Conservation (phyloP, 2,797 vertebrate species). For the Mormyrus proboscirostris region DNA sequence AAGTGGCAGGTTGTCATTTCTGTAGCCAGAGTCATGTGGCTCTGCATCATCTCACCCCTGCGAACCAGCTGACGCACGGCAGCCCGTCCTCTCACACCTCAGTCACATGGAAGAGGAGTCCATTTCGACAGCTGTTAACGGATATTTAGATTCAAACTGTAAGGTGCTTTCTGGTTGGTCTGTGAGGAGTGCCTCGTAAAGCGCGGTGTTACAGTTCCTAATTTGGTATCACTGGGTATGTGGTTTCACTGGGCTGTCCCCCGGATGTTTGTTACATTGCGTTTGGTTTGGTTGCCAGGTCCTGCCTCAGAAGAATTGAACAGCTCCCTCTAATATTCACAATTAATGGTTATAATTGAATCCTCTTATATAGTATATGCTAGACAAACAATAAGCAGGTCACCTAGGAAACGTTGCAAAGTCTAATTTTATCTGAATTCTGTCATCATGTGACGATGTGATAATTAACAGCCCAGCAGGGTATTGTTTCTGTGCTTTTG, state of each 20-base stretch:
- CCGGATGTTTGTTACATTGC: not conserved
- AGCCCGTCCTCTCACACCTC: not conserved
- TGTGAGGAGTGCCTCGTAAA: not conserved
- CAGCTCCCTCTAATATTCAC: not conserved
- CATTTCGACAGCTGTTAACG: not conserved
- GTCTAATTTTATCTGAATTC: not conserved
- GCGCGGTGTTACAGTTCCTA: not conserved
- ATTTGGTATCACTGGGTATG: constrained; percentile 15
- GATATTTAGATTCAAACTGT: not conserved
- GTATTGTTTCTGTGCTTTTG: not conserved
- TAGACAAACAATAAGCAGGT: not conserved
- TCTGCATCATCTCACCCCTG: not conserved
- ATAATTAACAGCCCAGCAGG: not conserved
- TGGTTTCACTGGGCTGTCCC: not conserved
- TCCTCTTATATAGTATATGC: not conserved
- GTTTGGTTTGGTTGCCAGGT: not conserved
- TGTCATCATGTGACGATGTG: not conserved
- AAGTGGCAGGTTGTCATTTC: constrained; percentile 37
- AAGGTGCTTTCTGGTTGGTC: not conserved
- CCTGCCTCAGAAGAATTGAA: not conserved
- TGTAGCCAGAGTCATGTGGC: not conserved
- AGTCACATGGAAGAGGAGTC: not conserved
- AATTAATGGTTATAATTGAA: not conserved
- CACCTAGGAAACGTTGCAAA: not conserved
- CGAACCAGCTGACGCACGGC: not conserved